Conservation (phyloP, 2,888 invertebrate species). For the Acronicta aceris region DNA sequence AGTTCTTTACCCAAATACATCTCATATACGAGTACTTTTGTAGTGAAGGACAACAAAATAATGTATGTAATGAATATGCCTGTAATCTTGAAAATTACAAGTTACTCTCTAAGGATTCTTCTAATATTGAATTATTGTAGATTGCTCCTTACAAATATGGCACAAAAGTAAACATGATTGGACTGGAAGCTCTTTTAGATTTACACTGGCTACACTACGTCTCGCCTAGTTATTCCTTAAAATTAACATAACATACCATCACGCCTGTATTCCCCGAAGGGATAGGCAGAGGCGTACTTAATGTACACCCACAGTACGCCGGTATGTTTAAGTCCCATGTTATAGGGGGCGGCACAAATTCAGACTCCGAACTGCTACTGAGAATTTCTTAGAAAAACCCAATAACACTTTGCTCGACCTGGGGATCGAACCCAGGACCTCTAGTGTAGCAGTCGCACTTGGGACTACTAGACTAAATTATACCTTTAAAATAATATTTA, state of each 20-base stretch:
- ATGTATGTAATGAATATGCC: slow-evolving; percentile 11
- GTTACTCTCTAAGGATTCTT: slow-evolving; percentile 1
- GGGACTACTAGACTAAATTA: too few relatives aligned
- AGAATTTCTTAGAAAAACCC: too few relatives aligned
- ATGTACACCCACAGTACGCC: too few relatives aligned
- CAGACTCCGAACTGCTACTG: too few relatives aligned
- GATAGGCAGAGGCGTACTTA: too few relatives aligned
- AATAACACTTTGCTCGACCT: too few relatives aligned
- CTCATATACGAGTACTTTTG: slow-evolving; percentile 2
- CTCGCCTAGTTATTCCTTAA: background rate
- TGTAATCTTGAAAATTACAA: slow-evolving; percentile 40
- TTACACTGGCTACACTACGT: slow-evolving; percentile 4
- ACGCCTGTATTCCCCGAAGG: too few relatives aligned
- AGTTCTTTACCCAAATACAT: slow-evolving; percentile 3
- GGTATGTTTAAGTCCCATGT: too few relatives aligned
- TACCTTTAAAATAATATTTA: slow-evolving; percentile 3
- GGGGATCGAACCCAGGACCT: too few relatives aligned
- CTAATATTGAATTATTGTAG: slow-evolving; percentile 13
- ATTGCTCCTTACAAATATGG: slow-evolving; percentile 25
- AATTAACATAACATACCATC: background rate
- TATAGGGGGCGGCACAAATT: too few relatives aligned
- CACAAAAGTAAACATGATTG: slow-evolving; percentile 31
- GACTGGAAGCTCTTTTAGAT: slow-evolving; percentile 6
- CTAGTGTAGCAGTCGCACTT: too few relatives aligned
- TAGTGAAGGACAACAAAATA: background rate